phyloP scores from a whole-genome alignment of 2,888 invertebrate species.

The Malthinus flaveolus region DNA sequence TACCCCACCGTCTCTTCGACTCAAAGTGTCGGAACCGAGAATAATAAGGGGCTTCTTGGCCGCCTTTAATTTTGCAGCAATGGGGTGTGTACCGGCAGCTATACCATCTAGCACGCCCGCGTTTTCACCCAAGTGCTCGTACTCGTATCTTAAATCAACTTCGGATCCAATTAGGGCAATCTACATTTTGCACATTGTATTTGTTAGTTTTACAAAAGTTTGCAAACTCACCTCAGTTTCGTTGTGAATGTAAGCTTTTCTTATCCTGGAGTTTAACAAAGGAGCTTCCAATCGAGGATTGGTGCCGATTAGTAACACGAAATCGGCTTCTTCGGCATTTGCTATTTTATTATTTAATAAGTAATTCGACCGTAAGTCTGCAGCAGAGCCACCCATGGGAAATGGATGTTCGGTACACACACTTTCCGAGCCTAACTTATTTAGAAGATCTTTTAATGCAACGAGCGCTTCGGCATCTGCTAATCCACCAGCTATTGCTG shows the following conservation, averaged over 20 bases:
- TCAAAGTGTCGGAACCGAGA: slow-evolving; percentile 84
- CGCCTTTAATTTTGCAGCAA: slow-evolving; percentile 67
- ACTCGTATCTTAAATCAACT: slow-evolving; percentile 91
- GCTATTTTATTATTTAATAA: slow-evolving; percentile 88
- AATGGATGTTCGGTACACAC: slow-evolving; percentile 91
- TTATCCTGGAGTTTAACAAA: slow-evolving; percentile 89
- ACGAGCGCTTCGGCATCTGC: slow-evolving; percentile 91
- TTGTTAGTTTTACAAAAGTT: not conserved
- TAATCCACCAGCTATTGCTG: slow-evolving; percentile 87
- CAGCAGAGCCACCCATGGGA: slow-evolving; percentile 78
- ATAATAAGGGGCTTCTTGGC: slow-evolving; percentile 92
- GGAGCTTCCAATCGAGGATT: slow-evolving; percentile 98
- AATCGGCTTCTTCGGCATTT: slow-evolving; percentile 91
- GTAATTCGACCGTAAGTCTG: slow-evolving; percentile 89
- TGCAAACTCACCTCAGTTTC: slow-evolving; percentile 65
- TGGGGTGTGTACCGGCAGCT: slow-evolving; percentile 69
- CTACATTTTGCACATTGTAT: slow-evolving; percentile 30
- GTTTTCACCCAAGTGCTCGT: slow-evolving; percentile 86
- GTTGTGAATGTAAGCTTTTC: slow-evolving; percentile 94
- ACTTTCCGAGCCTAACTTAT: slow-evolving; percentile 82
- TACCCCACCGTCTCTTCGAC: slow-evolving; percentile 76
- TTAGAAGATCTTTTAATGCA: slow-evolving; percentile 89
- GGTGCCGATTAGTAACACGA: slow-evolving; percentile 90
- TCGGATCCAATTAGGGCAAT: slow-evolving; percentile 87
- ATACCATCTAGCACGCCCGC: slow-evolving; percentile 75